A percentile compares a stretch with the other conserved stretches of the same genome.
Evolutionary conservation across 1,140 invertebrate species (phyloP).

Genomic region (Hylaeus volcanicus): DNA sequence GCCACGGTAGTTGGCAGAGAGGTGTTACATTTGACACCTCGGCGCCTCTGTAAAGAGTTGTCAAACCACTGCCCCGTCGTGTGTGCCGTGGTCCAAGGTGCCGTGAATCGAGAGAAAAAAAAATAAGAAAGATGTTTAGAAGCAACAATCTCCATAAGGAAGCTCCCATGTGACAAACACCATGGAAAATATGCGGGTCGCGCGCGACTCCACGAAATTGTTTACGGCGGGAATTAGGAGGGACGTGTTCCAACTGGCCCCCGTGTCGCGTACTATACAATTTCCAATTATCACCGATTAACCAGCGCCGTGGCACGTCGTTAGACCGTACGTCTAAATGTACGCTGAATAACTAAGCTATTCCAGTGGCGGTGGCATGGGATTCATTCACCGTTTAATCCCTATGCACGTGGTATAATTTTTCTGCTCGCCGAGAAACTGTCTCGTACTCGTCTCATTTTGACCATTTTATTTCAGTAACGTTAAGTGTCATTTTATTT

Average conservation of each 20-base stretch:
- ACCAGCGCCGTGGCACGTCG: conserved; percentile 21
- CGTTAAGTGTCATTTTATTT: too few relatives aligned
- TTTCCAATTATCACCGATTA: conserved; percentile 40
- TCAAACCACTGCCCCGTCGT: conserved; percentile 65
- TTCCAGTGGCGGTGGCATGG: not conserved
- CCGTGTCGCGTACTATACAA: conserved; percentile 14
- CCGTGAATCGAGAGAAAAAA: not conserved
- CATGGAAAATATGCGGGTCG: conserved; percentile 38
- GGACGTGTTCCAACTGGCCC: not conserved
- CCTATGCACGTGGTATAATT: too few relatives aligned
- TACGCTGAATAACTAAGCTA: conserved; percentile 4
- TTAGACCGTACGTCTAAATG: conserved; percentile 36
- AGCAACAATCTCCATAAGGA: conserved; percentile 49
- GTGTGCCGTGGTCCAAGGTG: conserved; percentile 30
- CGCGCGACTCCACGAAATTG: conserved; percentile 41
- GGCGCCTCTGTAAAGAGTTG: conserved; percentile 63
- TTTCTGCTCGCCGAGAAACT: too few relatives aligned
- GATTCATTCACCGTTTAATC: not conserved
- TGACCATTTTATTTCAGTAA: too few relatives aligned
- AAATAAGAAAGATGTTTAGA: conserved; percentile 23
- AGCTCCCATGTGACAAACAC: conserved; percentile 52
- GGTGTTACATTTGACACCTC: conserved; percentile 80
- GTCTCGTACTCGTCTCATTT: too few relatives aligned
- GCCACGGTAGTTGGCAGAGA: conserved; percentile 78
- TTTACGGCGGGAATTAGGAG: conserved; percentile 55